A percentile compares a stretch with the other conserved stretches of the same genome.
Conservation (phyloP, 2,797 vertebrate genomes). For the Cirrhinus molitorella region DNA sequence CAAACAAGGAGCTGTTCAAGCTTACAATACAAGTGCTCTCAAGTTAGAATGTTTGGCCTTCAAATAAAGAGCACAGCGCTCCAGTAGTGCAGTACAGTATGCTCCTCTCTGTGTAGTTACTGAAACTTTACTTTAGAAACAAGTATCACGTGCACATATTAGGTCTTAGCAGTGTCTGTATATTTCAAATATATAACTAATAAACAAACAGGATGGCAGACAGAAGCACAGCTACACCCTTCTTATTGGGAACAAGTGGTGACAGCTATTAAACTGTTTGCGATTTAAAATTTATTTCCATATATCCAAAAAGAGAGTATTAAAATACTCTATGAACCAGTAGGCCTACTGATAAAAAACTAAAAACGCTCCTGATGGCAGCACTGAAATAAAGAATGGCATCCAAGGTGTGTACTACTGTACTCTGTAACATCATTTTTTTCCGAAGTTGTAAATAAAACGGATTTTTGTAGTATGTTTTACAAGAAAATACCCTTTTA, state of each 20-base stretch:
- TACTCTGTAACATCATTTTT: background rate
- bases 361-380: background rate
- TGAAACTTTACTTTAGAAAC: conserved; percentile 26
- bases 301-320: background rate
- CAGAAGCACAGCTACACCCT: background rate
- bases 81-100: background rate
- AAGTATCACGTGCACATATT: background rate
- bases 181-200: background rate
- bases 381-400: background rate
- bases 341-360: background rate
- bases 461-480: background rate
- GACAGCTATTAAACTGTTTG: background rate
- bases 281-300: background rate
- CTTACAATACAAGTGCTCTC: conserved; percentile 49
- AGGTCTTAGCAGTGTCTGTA: background rate
- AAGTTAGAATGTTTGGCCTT: conserved; percentile 48
- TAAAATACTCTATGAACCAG: background rate
- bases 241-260: background rate
- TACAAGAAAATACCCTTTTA: no score
- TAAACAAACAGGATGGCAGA: background rate
- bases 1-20: conserved; percentile 59
- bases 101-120: background rate
- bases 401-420: background rate
- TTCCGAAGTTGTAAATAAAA: background rate
- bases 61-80: conserved; percentile 20